Evolutionary conservation across 2,888 invertebrate species (phyloP).

Genomic region (Aleiodes alternator): DNA sequence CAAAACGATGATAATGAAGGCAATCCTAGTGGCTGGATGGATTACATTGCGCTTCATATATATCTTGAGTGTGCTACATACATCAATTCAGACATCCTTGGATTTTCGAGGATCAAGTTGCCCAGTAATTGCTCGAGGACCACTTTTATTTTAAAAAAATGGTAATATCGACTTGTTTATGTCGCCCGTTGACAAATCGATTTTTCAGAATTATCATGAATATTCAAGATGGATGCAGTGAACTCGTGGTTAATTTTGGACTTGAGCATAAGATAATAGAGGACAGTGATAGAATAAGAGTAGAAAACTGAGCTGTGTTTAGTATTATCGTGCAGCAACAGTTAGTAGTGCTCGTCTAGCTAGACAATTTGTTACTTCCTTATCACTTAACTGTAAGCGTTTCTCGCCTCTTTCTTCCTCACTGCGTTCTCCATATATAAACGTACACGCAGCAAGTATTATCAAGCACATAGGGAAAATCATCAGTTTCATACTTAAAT

Average conservation of each 20-base stretch:
- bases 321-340: conserved; percentile 32
- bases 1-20: conserved; percentile 14
- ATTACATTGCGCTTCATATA: conserved; percentile 26
- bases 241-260: conserved; percentile 4
- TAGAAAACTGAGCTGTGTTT: not conserved
- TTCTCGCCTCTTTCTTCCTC: conserved; percentile 52
- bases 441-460: not conserved
- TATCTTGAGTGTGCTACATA: conserved; percentile 30
- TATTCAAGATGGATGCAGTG: too few relatives aligned
- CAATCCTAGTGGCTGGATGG: not conserved
- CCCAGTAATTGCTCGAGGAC: not conserved
- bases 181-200: too few relatives aligned
- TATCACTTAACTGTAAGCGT: conserved; percentile 63
- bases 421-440: conserved; percentile 24
- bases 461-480: not conserved
- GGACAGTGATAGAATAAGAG: not conserved
- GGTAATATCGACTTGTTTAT: not conserved
- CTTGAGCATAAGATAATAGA: not conserved
- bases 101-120: conserved; percentile 38
- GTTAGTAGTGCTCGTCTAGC: conserved; percentile 61
- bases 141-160: not conserved
- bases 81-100: conserved; percentile 4
- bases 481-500: not conserved
- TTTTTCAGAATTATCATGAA: too few relatives aligned
- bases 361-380: conserved; percentile 73